Base-by-base conservation (phyloP, 2,113 vertebrate genomes). In the Nothocercus nigrocapillus region DNA sequence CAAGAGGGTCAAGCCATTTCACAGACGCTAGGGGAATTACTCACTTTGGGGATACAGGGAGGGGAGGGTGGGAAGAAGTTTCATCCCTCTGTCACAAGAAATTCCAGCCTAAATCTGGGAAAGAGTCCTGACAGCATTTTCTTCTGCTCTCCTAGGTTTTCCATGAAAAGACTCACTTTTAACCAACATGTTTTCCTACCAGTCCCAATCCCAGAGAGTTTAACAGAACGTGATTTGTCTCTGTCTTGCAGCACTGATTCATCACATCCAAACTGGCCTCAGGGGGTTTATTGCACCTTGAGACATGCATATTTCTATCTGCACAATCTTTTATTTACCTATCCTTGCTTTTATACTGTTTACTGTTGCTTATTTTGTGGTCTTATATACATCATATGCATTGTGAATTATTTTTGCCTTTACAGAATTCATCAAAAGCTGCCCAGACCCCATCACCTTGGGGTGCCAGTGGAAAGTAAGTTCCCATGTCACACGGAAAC, bases 401-500 rank as follows among this genome's bases (percentile, higher is more conserved):
- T 70, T 86, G 13, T 93, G 58, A 88, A 76, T 92, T 53, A 94
- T 83, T 97, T 45, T 92, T 95, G 74, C 32, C 56, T 95, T 94
- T 95, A 80, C 98, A 99, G 99, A 99, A 98, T 95, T 99, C 99
- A 84, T 98, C 99, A 54, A 99, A 99, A 98, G 97, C 98, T 94
- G 97, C 98, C 97, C 97, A 98, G 75, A 98, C 98, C 73, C 98
- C 98, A 36, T 98, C 98, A 75, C 90, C 98, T 5, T 99, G 98
- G 98, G 98, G 96, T 51, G 94, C 98, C 97, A 98, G 97, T 97
- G 98, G 97, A 96, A 99, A 99, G 99, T 99, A 99, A 98, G 99
- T 97, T 93, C 56, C 12, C 40, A 54, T 17, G 10, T 96, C 30
- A 2, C 70, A 54, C 11, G 54, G 77, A 88, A 91, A 80, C 34